Evolutionary conservation across 2,797 vertebrate species (phyloP).

Genomic region (Hylomyscus alleni): DNA sequence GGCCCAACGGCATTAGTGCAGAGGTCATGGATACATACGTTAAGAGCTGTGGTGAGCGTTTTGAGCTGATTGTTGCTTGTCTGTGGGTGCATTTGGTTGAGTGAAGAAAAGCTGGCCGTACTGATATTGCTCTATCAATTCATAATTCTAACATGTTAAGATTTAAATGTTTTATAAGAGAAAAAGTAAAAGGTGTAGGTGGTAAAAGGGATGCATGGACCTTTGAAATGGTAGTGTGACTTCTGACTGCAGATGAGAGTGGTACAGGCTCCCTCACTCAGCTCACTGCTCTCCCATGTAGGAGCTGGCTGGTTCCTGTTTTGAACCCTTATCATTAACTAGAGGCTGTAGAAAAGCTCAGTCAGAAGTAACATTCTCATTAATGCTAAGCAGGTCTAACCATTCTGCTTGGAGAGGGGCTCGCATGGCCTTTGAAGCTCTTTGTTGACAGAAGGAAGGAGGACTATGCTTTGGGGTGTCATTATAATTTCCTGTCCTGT

Average conservation of each 20-base stretch:
- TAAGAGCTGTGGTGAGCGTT: constrained; percentile 97
- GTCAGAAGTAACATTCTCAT: background rate
- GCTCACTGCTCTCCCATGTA: background rate
- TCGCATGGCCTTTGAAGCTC: background rate
- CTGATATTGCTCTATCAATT: background rate
- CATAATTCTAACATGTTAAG: background rate
- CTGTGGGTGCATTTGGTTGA: background rate
- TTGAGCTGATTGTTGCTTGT: background rate
- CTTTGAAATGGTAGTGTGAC: background rate
- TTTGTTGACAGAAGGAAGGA: background rate
- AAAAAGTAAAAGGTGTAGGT: background rate
- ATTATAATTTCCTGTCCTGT: background rate
- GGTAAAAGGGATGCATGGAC: background rate
- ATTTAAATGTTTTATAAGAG: background rate
- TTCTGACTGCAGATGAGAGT: background rate
- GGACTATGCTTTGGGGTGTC: background rate
- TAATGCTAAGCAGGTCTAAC: background rate
- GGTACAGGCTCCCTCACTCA: background rate
- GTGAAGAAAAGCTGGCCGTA: background rate
- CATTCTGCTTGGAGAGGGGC: background rate
- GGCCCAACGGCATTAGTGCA: constrained; percentile 97
- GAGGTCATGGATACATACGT: constrained; percentile 99
- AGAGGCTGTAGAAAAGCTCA: background rate
- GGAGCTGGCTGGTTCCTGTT: constrained; percentile 12
- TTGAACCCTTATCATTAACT: constrained; percentile 4